Conservation (phyloP, 1,140 invertebrate genomes). For the Dendroctonus ponderosae region DNA sequence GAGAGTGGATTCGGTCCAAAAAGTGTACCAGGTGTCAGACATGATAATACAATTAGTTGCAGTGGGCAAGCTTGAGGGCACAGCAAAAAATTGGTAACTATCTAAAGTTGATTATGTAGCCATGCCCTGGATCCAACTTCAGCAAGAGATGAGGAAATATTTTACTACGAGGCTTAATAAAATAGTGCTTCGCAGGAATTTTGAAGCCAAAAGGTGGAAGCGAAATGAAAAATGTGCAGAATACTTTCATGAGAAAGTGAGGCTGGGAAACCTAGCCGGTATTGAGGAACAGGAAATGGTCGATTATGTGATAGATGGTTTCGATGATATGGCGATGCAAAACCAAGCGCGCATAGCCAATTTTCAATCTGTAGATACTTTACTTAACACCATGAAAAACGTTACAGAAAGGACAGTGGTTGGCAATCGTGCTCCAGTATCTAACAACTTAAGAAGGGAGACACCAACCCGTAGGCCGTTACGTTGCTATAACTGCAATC, state of each 20-base stretch:
- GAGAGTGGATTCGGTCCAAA: slow-evolving; percentile 23
- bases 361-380: slow-evolving; percentile 16
- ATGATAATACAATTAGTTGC: slow-evolving; percentile 10
- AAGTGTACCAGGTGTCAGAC: slow-evolving; percentile 22
- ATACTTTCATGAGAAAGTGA: slow-evolving; percentile 43
- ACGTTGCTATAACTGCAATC: slow-evolving; percentile 23
- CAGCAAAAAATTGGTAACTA: slow-evolving; percentile 22
- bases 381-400: slow-evolving; percentile 19
- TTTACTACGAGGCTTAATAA: slow-evolving; percentile 16
- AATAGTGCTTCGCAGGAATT: slow-evolving; percentile 31
- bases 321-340: slow-evolving; percentile 24
- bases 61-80: slow-evolving; percentile 11
- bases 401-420: background rate
- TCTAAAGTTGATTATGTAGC: slow-evolving; percentile 15
- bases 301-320: slow-evolving; percentile 44
- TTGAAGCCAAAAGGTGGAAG: slow-evolving; percentile 41
- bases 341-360: slow-evolving; percentile 23
- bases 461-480: no score
- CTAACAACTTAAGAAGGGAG: no score
- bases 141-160: slow-evolving; percentile 20
- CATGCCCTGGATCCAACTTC: slow-evolving; percentile 14
- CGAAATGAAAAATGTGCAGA: slow-evolving; percentile 37
- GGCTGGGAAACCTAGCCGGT: slow-evolving; percentile 39
- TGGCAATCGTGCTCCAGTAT: no score
- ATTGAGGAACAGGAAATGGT: slow-evolving; percentile 38